Conservation (phyloP, 2,888 invertebrate species). For the Iphiclides podalirius region DNA sequence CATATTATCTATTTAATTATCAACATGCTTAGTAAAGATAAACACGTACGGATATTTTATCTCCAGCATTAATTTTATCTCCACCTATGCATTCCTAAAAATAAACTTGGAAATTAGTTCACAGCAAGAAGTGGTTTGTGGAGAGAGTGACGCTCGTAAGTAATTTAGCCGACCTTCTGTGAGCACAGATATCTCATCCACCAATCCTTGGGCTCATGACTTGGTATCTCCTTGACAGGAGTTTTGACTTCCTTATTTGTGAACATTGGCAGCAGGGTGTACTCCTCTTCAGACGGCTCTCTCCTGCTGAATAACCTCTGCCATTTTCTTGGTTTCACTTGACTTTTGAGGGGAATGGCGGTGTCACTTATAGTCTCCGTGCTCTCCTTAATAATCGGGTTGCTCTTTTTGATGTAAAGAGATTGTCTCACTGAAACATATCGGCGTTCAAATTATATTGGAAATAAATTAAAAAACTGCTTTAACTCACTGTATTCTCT, state of each 20-base stretch:
- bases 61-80: constrained; percentile 19
- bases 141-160: background rate
- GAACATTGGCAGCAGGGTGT: constrained; percentile 49
- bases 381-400: constrained; percentile 16
- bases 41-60: constrained; percentile 29
- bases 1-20: constrained; percentile 3
- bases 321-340: constrained; percentile 40
- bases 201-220: constrained; percentile 47
- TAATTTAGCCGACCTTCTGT: constrained; percentile 35
- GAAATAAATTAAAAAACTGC: no score
- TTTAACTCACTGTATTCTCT: no score
- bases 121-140: constrained; percentile 6
- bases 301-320: constrained; percentile 39
- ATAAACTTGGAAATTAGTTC: constrained; percentile 6
- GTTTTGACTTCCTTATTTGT: constrained; percentile 33
- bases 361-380: constrained; percentile 17
- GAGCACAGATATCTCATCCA: constrained; percentile 56
- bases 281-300: constrained; percentile 48
- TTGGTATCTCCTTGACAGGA: constrained; percentile 2
- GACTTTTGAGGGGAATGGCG: constrained; percentile 18
- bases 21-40: constrained; percentile 4
- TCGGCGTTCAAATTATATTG: background rate
- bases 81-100: constrained; percentile 25
- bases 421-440: constrained; percentile 26
- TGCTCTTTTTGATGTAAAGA: constrained; percentile 29